Base-by-base conservation (phyloP, 2,888 invertebrate genomes). In the Drosophila prostipennis region DNA sequence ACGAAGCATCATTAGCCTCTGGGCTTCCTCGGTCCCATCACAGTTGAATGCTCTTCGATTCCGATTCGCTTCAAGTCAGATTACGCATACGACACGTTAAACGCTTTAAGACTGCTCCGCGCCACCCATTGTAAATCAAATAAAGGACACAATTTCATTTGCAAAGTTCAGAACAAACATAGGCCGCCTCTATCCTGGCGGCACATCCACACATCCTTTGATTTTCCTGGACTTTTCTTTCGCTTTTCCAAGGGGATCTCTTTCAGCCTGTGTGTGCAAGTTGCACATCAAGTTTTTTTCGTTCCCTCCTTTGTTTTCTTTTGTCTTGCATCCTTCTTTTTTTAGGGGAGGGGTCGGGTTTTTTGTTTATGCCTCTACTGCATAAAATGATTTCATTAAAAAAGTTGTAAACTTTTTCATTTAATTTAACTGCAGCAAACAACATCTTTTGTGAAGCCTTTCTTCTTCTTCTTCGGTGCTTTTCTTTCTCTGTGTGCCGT, bases 371-470 rank as follows among this genome's bases (percentile, higher is more conserved):
- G 83, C 81, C 72, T 65, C 71, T 69, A 74, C 80, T 72, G 83
- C 80, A 88, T 88, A 74, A 84, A 88, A 88, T 84, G 87, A 88
- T 84, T 84, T 84, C 89, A 84, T 84, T 84, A 84, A 84, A 84
- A 88, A 84, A 84, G 84, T 84, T 84, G 77, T 80, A 84, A 84
- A 84, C 87, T 84, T 84, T 84, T 84, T 84, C 89, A 84, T 84
- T 84, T 86, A 84, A 84, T 84, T 84, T 84, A 87, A 88, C 84
- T 86, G 87, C 87, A 83, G 65, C 68, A 67, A 67, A 65, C 68
- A 86, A 88, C 83, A 88, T 86, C 88, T 79, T 83, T 88, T 87
- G 85, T 77, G 85, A 64, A 53, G 61, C 49, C 34, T 54, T 64
- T 36, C 52, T 54, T 39, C 60, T 54, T 39, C 60, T 43, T 29